A percentile compares a stretch with the other conserved stretches of the same genome.
Evolutionary conservation across 2,113 vertebrate species (phyloP).

Genomic region (Xiphophorus couchianus): DNA sequence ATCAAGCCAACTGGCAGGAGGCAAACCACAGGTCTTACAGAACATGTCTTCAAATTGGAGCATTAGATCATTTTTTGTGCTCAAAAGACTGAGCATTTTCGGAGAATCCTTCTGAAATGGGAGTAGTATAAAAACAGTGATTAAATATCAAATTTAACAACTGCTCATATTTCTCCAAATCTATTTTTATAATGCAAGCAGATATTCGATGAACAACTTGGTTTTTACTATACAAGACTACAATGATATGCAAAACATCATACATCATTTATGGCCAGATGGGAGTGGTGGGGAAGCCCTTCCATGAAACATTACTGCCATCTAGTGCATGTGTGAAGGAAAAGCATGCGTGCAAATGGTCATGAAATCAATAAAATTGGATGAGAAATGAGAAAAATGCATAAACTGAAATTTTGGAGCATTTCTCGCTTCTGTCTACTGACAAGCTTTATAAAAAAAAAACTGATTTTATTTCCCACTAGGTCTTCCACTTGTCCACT

Average conservation of each 20-base stretch:
- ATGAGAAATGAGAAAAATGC: neutral
- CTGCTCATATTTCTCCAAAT: constrained; percentile 6
- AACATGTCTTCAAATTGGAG: constrained; percentile 26
- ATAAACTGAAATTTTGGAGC: neutral
- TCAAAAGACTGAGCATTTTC: constrained; percentile 16
- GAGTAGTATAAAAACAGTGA: constrained; percentile 7
- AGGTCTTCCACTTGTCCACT: too few species aligned
- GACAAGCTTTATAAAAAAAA: too few species aligned
- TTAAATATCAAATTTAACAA: constrained; percentile 22
- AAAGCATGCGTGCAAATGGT: neutral
- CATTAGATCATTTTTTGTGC: constrained; percentile 10
- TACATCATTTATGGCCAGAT: constrained; percentile 27
- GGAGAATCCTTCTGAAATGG: constrained; percentile 27
- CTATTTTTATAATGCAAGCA: constrained; percentile 18
- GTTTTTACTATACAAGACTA: constrained; percentile 8
- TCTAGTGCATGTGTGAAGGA: constrained; percentile 50
- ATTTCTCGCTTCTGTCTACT: too few species aligned
- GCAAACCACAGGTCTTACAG: neutral
- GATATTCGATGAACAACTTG: constrained; percentile 19
- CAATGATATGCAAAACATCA: constrained; percentile 29
- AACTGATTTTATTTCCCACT: too few species aligned
- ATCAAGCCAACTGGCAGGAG: constrained; percentile 28
- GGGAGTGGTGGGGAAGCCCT: constrained; percentile 43
- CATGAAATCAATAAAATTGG: neutral
- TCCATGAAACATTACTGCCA: constrained; percentile 69